Conservation (phyloP, 2,113 vertebrate species). For the Eudyptes chrysolophus region DNA sequence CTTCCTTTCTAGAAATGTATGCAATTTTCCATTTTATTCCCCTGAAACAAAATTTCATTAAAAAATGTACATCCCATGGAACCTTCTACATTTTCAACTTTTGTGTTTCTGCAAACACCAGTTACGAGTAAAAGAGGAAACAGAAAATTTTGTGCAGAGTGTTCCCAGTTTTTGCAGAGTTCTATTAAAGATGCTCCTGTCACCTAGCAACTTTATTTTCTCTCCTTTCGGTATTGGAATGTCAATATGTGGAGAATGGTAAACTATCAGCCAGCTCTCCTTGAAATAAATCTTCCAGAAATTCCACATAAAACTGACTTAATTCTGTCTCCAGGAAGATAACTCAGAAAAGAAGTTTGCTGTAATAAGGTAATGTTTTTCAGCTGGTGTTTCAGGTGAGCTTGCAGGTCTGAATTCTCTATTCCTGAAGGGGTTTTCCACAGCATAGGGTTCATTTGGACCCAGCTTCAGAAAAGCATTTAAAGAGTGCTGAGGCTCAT, state of each 20-base stretch:
- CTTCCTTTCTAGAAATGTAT: background rate
- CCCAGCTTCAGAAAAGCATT: background rate
- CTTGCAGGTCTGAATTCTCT: background rate
- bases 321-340: background rate
- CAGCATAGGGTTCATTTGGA: background rate
- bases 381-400: background rate
- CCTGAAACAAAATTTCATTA: background rate
- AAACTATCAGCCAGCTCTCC: background rate
- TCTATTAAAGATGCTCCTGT: background rate
- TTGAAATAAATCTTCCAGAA: slow-evolving; percentile 23
- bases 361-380: background rate
- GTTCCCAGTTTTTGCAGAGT: background rate
- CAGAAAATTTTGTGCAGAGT: background rate
- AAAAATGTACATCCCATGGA: background rate
- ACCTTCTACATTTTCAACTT: background rate
- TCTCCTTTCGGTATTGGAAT: background rate
- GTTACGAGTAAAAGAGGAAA: background rate
- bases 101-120: background rate
- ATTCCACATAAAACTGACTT: background rate
- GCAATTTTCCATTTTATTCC: background rate
- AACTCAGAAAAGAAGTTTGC: background rate
- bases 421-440: background rate
- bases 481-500: background rate
- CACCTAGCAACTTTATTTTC: slow-evolving; percentile 25
- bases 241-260: background rate